Evolutionary conservation across 2,888 invertebrate genomes (phyloP).

Genomic region (Mactromeris polynyma): DNA sequence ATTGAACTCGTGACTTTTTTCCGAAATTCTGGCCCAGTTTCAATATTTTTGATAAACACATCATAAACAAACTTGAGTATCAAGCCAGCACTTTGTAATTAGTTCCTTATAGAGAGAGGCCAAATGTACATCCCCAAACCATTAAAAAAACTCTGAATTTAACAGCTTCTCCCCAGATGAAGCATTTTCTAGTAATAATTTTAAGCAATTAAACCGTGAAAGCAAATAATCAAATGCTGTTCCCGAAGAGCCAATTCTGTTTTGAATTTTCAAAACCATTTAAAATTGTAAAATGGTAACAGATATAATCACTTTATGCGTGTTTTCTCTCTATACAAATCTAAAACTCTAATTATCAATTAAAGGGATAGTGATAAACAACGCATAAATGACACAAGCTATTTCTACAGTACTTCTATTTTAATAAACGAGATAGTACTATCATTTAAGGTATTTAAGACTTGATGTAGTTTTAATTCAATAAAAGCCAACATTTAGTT

Average conservation of each 20-base stretch:
- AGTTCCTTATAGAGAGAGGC: conserved; percentile 3
- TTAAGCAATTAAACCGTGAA: background rate
- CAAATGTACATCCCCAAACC: background rate
- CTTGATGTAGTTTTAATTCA: conserved; percentile 52
- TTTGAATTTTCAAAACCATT: conserved; percentile 12
- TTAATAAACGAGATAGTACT: conserved; percentile 32
- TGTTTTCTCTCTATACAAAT: conserved; percentile 20
- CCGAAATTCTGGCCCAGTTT: background rate
- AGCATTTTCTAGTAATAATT: background rate
- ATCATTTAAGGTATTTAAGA: conserved; percentile 45
- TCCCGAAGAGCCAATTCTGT: background rate
- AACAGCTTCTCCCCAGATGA: background rate
- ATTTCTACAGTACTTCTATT: background rate
- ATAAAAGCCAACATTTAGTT: conserved; percentile 40
- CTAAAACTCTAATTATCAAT: conserved; percentile 40
- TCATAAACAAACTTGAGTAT: background rate
- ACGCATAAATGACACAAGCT: conserved; percentile 22
- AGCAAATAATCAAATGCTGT: background rate
- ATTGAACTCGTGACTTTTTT: background rate
- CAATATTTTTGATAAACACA: background rate
- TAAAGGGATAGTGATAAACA: conserved; percentile 32
- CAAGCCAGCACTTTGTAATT: conserved; percentile 5
- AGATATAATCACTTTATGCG: background rate
- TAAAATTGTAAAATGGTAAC: background rate
- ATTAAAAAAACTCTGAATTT: background rate